phyloP scores from a whole-genome alignment of 2,113 vertebrate species.

The Pelvicachromis taeniatus region DNA sequence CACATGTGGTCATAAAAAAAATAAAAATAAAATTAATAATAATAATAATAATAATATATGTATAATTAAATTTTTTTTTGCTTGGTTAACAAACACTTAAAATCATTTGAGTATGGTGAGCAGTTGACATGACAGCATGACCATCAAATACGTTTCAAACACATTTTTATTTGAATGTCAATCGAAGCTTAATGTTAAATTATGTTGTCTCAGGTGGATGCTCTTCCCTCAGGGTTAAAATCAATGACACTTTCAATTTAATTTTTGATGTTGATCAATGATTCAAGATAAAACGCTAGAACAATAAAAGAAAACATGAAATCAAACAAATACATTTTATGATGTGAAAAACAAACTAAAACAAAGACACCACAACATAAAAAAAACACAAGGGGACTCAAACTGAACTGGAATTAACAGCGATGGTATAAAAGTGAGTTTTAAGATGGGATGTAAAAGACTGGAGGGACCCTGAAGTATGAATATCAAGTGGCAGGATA shows the following conservation, averaged over 20 bases:
- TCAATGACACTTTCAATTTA: not conserved
- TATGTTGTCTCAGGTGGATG: not conserved
- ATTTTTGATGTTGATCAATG: not conserved
- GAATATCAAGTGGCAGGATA: not conserved
- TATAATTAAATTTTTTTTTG: too few relatives aligned
- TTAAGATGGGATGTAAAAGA: not conserved
- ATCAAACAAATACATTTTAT: not conserved
- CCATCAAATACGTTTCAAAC: not conserved
- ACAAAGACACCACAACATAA: not conserved
- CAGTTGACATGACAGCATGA: not conserved
- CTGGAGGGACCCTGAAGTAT: not conserved
- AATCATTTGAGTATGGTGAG: not conserved
- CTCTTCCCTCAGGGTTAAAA: not conserved
- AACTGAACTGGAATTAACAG: not conserved
- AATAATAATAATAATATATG: too few relatives aligned
- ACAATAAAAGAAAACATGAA: not conserved
- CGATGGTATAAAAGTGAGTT: not conserved
- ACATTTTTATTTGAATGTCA: not conserved
- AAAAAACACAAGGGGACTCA: not conserved
- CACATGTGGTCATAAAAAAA: not conserved
- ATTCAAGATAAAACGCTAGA: not conserved
- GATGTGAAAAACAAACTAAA: not conserved
- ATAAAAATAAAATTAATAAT: too few relatives aligned
- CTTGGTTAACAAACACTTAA: not conserved
- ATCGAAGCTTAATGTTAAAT: not conserved